Evolutionary conservation across 2,888 invertebrate genomes (phyloP).

Genomic region (Petrophora chlorosata): DNA sequence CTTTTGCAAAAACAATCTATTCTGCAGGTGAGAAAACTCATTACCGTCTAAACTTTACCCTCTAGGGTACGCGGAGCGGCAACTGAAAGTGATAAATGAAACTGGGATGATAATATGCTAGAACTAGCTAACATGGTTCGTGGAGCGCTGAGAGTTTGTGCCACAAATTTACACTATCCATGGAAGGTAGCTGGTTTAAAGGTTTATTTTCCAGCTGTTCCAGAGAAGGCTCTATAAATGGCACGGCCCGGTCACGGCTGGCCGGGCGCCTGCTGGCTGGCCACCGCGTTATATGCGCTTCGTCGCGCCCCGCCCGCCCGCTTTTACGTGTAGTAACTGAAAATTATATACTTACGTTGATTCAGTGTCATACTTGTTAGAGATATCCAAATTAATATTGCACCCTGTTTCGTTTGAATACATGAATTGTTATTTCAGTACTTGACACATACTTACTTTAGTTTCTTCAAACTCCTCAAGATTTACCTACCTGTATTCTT

Average conservation of each 20-base stretch:
- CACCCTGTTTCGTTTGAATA: too few relatives aligned
- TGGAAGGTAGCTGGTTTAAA: conserved; percentile 7
- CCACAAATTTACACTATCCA: conserved; percentile 15
- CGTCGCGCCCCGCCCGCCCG: conserved; percentile 48
- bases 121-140: conserved; percentile 6
- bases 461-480: too few relatives aligned
- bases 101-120: conserved; percentile 18
- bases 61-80: conserved; percentile 21
- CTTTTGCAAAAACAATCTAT: too few relatives aligned
- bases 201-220: conserved; percentile 34
- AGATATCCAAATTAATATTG: too few relatives aligned
- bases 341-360: too few relatives aligned
- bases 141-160: conserved; percentile 1
- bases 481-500: too few relatives aligned
- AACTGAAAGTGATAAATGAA: conserved; percentile 32
- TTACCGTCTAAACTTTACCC: conserved; percentile 30
- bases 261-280: conserved; percentile 46
- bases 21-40: conserved; percentile 15
- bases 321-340: conserved; percentile 8
- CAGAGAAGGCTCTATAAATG: conserved; percentile 57
- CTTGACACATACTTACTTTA: too few relatives aligned
- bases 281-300: conserved; percentile 61
- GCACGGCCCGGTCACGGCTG: conserved; percentile 59
- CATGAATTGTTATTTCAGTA: too few relatives aligned
- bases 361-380: too few relatives aligned